Evolutionary conservation across 1,140 invertebrate genomes (phyloP), one percentile per base, ranked within the genome.

Genomic region (Zaprionus ghesquierei): DNA sequence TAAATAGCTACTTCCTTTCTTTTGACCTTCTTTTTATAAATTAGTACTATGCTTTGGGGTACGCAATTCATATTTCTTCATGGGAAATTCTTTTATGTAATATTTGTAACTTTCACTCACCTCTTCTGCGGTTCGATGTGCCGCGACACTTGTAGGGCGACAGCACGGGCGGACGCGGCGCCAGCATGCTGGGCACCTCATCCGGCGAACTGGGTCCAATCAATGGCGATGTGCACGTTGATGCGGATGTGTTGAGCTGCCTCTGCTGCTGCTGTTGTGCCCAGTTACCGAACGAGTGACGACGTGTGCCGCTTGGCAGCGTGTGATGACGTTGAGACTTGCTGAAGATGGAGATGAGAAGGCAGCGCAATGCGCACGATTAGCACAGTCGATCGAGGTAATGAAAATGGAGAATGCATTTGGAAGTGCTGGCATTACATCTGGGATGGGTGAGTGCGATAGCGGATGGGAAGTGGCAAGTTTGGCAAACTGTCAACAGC

Each of bases 181-280:
- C 90, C 80, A 92, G 66, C 89, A 92, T 91, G 72, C 74, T 90
- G 55, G 90, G 90, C 73, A 92, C 90, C 79, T 92, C 90, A 80
- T 92, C 90, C 69, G 89, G 84, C 15, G 85, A 79, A 13, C 80
- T 79, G 51, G 82, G 65, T 9, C 69, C 82, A 69, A 84, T 72
- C 35, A 72, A 79, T 61, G 80, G 41, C 56, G 72, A 79, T 66
- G 64, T 73, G 70, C 64, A 73, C 38, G 49, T 59, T 4, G 69
- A 72, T 41, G 44, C 63, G 55, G 69, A 69, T 73, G 81, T 59
- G 62, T 68, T 77, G 49, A 75, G 74, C 13, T 66, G 65, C 8
- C 44, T 35, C 27, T 54, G 55, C 38, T 74, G 69, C 18, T 18
- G 68, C 64, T 64, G 72, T 35, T 90, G 90, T 50, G 80, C 77